Percentiles rank a stretch among this genome's conserved stretches.
Conservation (phyloP, 2,797 vertebrate genomes). For the Menidia menidia region DNA sequence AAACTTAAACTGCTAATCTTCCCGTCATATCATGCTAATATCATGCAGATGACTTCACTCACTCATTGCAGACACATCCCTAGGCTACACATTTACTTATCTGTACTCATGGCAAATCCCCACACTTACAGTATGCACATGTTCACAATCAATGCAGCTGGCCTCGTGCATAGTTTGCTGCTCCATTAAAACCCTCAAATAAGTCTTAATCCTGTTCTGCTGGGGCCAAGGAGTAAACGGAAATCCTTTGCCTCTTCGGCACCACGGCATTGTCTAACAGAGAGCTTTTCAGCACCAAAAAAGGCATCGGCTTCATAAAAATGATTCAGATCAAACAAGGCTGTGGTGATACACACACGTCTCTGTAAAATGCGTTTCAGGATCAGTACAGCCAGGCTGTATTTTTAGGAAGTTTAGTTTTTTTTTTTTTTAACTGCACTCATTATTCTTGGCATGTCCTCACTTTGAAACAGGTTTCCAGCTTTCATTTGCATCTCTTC, state of each 20-base stretch:
- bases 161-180: slow-evolving; percentile 71
- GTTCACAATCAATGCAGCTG: slow-evolving; percentile 43
- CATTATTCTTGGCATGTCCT: slow-evolving; percentile 12
- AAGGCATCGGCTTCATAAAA: slow-evolving; percentile 35
- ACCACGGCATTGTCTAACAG: slow-evolving; percentile 36
- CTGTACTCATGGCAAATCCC: slow-evolving; percentile 66
- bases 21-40: slow-evolving; percentile 40
- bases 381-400: slow-evolving; percentile 20
- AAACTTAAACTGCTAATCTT: slow-evolving; percentile 27
- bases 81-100: slow-evolving; percentile 50
- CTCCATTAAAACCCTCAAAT: slow-evolving; percentile 62
- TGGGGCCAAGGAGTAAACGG: slow-evolving; percentile 57
- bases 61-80: slow-evolving; percentile 59
- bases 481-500: slow-evolving; percentile 20
- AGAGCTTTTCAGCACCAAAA: slow-evolving; percentile 45
- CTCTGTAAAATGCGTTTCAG: slow-evolving; percentile 16
- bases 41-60: slow-evolving; percentile 76
- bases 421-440: background rate
- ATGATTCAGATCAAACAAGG: slow-evolving; percentile 31
- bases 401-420: slow-evolving; percentile 29
- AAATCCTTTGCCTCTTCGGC: slow-evolving; percentile 49
- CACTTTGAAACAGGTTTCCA: slow-evolving; percentile 27
- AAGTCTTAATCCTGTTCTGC: slow-evolving; percentile 71
- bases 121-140: slow-evolving; percentile 31
- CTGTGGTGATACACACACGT: background rate